These are phyloP conservation scores for Mystacornis crossleyi DNA, from an alignment of 2,113 vertebrate species.

Conservation along the genomic window DNA sequence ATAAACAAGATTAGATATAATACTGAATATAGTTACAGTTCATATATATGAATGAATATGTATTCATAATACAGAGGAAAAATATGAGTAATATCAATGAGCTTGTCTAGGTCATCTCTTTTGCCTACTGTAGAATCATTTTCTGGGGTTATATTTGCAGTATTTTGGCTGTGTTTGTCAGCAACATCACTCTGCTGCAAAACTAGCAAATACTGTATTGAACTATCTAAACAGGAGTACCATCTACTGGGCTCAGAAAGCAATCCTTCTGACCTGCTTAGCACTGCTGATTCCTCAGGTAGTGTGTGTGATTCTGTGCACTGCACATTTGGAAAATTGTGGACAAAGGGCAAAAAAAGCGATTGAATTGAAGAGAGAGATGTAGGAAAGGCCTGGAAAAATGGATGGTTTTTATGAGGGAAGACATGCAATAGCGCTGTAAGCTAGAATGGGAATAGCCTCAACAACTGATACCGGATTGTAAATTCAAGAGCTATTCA, in stretches of 20 bases:
- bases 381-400: background rate
- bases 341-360: background rate
- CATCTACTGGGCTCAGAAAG: slow-evolving; percentile 61
- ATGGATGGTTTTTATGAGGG: background rate
- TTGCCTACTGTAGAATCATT: background rate
- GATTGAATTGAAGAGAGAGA: background rate
- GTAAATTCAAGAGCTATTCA: background rate
- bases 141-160: background rate
- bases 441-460: background rate
- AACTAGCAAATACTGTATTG: background rate
- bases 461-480: background rate
- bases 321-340: background rate
- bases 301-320: background rate
- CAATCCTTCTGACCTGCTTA: slow-evolving; percentile 49
- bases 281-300: background rate
- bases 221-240: slow-evolving; percentile 64
- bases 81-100: background rate
- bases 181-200: background rate
- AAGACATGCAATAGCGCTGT: background rate
- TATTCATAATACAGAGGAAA: background rate
- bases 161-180: background rate
- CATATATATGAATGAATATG: background rate
- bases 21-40: background rate
- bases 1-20: background rate
- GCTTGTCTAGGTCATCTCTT: background rate